A percentile compares a stretch with the other conserved stretches of the same genome.
Evolutionary conservation across 2,113 vertebrate species (phyloP).

Genomic region (Sander lucioperca): DNA sequence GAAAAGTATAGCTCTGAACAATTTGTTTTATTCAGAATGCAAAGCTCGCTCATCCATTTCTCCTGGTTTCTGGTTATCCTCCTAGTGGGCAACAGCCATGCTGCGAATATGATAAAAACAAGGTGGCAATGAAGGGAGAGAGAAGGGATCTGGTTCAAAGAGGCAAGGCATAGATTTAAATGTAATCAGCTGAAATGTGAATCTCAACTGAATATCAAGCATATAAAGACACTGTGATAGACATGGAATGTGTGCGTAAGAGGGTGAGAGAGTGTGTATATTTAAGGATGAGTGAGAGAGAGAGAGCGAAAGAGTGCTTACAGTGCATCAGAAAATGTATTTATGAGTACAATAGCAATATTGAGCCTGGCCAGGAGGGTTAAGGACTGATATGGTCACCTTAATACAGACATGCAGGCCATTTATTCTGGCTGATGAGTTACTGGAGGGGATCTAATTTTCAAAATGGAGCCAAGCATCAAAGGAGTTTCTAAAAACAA

Average conservation of each 20-base stretch:
- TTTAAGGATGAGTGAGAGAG: background rate
- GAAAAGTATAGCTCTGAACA: conserved; percentile 62
- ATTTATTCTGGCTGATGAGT: conserved; percentile 24
- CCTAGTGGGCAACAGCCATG: conserved; percentile 30
- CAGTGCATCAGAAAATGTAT: conserved; percentile 36
- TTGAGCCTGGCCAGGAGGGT: conserved; percentile 9
- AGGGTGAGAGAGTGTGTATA: background rate
- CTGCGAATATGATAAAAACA: conserved; percentile 21
- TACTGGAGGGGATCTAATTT: conserved; percentile 15
- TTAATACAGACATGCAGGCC: conserved; percentile 11
- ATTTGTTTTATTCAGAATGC: conserved; percentile 62
- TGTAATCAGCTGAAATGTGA: conserved; percentile 9
- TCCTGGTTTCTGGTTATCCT: conserved; percentile 29
- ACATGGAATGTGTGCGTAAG: background rate
- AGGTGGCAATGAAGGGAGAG: conserved; percentile 22
- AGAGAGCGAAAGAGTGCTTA: conserved; percentile 12
- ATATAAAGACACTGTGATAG: background rate
- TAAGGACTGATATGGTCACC: conserved; percentile 26
- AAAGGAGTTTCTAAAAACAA: conserved; percentile 32
- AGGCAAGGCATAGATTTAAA: conserved; percentile 37
- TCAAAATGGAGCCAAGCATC: conserved; percentile 24
- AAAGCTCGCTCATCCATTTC: conserved; percentile 36
- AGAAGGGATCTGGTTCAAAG: conserved; percentile 48
- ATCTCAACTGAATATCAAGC: conserved; percentile 22
- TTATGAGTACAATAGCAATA: conserved; percentile 37